These are phyloP conservation scores for Pterocles orientalis DNA, from an alignment of 2,113 vertebrate species.

Conservation along the genomic window DNA sequence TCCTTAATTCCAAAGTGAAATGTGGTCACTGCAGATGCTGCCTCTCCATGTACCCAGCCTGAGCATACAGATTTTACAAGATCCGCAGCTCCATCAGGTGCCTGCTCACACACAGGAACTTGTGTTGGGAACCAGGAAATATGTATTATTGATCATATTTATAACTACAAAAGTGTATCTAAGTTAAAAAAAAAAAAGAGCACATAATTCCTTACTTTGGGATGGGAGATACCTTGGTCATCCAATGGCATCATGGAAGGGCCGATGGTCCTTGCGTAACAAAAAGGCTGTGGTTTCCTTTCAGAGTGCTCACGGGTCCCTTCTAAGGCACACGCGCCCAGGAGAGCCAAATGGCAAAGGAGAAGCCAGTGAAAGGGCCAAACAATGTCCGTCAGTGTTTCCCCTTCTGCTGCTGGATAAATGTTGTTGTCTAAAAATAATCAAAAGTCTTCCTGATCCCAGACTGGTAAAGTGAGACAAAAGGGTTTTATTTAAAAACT, in stretches of 20 bases:
- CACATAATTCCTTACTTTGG: not conserved
- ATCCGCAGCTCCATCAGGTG: not conserved
- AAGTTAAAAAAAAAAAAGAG: not conserved
- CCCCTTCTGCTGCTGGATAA: not conserved
- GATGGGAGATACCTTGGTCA: not conserved
- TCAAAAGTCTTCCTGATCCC: not conserved
- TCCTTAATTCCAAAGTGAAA: not conserved
- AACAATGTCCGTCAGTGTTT: not conserved
- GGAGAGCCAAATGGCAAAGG: not conserved
- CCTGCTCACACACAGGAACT: not conserved
- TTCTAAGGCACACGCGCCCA: not conserved
- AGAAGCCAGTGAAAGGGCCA: not conserved
- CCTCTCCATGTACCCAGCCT: not conserved
- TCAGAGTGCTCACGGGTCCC: accelerated
- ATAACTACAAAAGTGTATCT: not conserved
- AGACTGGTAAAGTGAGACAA: not conserved
- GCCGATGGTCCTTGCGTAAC: accelerated
- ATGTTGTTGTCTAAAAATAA: not conserved
- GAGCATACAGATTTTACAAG: not conserved
- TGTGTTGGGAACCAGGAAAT: not conserved
- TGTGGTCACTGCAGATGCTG: not conserved
- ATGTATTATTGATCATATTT: not conserved
- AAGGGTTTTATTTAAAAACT: conserved; percentile 1
- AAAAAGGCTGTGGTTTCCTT: not conserved
- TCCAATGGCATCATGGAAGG: not conserved